Conservation (phyloP, 1,140 invertebrate genomes). For the Ceratosolen solmsi region DNA sequence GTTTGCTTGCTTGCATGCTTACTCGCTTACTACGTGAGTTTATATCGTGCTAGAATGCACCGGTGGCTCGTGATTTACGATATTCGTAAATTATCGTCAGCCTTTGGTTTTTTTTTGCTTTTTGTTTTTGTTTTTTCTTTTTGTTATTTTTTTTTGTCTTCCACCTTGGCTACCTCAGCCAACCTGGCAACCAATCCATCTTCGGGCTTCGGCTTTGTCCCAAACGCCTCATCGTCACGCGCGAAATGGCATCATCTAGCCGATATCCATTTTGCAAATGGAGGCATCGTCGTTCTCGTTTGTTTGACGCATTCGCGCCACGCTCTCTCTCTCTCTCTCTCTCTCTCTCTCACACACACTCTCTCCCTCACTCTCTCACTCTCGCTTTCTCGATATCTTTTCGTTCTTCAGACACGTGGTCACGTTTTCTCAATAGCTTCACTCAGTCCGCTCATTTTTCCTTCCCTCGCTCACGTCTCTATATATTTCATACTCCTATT, state of each 20-base stretch:
- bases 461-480: neutral
- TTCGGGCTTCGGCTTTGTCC: constrained; percentile 37
- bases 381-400: neutral
- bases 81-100: neutral
- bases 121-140: neutral
- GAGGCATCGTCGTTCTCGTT: neutral
- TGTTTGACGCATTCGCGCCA: neutral
- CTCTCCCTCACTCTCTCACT: too few relatives aligned
- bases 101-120: too few relatives aligned
- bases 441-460: neutral
- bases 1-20: neutral
- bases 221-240: constrained; percentile 47
- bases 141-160: neutral
- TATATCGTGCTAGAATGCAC: neutral
- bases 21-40: neutral
- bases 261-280: constrained; percentile 52
- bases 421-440: neutral
- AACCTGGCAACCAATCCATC: constrained; percentile 60
- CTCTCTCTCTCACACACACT: neutral
- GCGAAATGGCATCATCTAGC: constrained; percentile 55
- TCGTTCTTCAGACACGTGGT: neutral
- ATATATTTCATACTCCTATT: neutral
- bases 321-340: neutral
- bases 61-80: constrained; percentile 26
- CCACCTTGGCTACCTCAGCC: constrained; percentile 57